These are phyloP conservation scores for Lethenteron camtschaticum DNA, from an alignment of 2,113 vertebrate species.

Conservation along the genomic window DNA sequence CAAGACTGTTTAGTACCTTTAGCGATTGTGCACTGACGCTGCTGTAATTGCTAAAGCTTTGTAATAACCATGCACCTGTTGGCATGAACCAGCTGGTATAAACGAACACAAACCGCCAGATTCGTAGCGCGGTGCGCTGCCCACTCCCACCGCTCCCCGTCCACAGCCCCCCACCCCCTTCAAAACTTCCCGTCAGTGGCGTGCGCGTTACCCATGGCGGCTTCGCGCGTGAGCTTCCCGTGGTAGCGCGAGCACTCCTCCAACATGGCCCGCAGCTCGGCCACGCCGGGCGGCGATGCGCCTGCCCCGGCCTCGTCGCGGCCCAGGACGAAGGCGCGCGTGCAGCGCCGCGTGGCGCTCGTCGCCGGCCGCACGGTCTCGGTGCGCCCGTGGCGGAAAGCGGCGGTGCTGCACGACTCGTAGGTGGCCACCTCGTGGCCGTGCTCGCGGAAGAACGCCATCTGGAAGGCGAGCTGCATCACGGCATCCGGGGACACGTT, in stretches of 20 bases:
- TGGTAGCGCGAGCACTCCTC: constrained; percentile 61
- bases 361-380: constrained; percentile 73
- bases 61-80: no score
- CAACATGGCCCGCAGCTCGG: constrained; percentile 40
- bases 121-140: neutral
- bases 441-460: constrained; percentile 67
- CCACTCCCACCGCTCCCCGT: no score
- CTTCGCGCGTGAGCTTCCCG: constrained; percentile 60
- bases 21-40: no score
- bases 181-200: neutral
- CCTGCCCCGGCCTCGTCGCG: neutral
- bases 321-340: constrained; percentile 44
- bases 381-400: constrained; percentile 76
- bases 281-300: constrained; percentile 27
- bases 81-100: no score
- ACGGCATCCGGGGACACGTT: constrained; percentile 69
- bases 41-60: no score
- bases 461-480: constrained; percentile 71
- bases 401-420: constrained; percentile 84
- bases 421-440: constrained; percentile 60
- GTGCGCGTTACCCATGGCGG: constrained; percentile 53
- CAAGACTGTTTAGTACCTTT: no score
- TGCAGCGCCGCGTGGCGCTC: constrained; percentile 43
- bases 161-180: no score
- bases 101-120: neutral